phyloP scores from a whole-genome alignment of 1,140 invertebrate species.

The Sipha flava region DNA sequence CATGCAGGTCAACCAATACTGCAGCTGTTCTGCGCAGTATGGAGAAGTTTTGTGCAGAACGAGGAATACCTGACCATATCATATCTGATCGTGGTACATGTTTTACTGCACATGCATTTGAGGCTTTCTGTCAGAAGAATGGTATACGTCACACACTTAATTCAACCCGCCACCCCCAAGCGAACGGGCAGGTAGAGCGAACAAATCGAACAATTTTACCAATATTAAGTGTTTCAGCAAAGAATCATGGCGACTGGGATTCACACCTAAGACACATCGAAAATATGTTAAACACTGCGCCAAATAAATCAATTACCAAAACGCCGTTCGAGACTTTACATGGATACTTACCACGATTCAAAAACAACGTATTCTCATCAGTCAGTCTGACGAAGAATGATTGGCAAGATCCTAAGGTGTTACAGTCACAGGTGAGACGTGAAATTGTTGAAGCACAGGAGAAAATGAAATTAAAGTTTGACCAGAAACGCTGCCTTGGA shows the following conservation, averaged over 20 bases:
- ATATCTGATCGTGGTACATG: neutral
- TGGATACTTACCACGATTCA: neutral
- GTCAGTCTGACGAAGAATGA: neutral
- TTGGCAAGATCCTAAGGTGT: neutral
- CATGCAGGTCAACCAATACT: neutral
- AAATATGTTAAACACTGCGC: neutral
- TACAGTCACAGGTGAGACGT: neutral
- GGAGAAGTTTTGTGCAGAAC: neutral
- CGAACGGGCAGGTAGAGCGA: neutral
- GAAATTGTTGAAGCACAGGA: neutral
- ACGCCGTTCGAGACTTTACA: neutral
- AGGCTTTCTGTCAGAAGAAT: neutral
- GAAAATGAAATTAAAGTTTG: neutral
- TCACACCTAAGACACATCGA: neutral
- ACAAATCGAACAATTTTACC: neutral
- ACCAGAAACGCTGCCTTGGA: neutral
- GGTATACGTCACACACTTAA: neutral
- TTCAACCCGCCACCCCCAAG: neutral
- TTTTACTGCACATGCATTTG: neutral
- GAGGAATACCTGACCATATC: neutral
- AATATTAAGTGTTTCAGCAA: neutral
- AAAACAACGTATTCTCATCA: neutral
- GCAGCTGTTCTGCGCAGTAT: neutral
- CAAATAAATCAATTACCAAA: neutral
- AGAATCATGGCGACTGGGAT: neutral